Evolutionary conservation across 2,888 invertebrate species (phyloP).

Genomic region (Drosophila paracracens): DNA sequence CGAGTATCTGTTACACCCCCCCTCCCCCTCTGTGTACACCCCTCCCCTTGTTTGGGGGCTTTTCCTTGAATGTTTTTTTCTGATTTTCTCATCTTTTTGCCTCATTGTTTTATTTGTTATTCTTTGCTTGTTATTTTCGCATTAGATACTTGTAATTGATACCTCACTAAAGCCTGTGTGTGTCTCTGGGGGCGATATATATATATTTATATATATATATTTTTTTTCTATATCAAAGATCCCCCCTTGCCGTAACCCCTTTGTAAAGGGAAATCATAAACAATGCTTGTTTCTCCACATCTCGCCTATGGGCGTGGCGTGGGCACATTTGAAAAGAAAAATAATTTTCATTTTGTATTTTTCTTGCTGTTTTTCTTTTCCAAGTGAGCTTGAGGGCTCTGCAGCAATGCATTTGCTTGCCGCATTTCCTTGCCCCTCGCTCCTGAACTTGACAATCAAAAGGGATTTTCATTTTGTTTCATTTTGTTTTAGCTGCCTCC

Average conservation of each 20-base stretch:
- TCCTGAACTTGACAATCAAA: constrained; percentile 76
- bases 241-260: neutral
- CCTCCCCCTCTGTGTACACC: neutral
- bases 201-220: neutral
- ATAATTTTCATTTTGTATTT: constrained; percentile 45
- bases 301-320: constrained; percentile 36
- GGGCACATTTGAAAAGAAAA: constrained; percentile 58
- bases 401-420: neutral
- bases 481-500: constrained; percentile 30
- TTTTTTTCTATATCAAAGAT: neutral
- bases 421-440: neutral
- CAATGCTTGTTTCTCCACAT: constrained; percentile 29
- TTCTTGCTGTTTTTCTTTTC: constrained; percentile 9
- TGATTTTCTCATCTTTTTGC: constrained; percentile 33
- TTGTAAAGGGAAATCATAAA: constrained; percentile 27
- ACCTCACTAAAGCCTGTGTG: constrained; percentile 44
- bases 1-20: constrained; percentile 34
- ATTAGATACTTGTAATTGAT: constrained; percentile 77
- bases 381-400: constrained; percentile 32
- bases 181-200: constrained; percentile 1
- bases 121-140: constrained; percentile 75
- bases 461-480: constrained; percentile 68
- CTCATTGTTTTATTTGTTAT: constrained; percentile 51
- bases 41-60: neutral
- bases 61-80: constrained; percentile 23